Evolutionary conservation across 2,113 vertebrate genomes (phyloP), one percentile per base, ranked within the genome.

Genomic region (Zapornia atra): DNA sequence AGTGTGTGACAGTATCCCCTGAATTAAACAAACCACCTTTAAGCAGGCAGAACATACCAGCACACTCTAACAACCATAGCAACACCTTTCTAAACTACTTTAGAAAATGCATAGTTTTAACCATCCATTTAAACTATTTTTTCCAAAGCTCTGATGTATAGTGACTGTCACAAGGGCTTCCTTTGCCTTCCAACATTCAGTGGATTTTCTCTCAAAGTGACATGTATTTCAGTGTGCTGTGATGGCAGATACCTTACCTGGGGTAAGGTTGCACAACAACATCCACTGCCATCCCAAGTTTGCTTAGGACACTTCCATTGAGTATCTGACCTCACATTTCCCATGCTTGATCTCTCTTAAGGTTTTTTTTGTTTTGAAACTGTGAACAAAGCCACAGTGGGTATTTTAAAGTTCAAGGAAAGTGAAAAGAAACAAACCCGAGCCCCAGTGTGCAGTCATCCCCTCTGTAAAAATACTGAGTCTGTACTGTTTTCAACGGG

Each of bases 1-100:
- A 15, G 46, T 1, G 0, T 44, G 18, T 38, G 69, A 73, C 0
- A 0, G 31, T 25, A 50, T 50, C 42, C n/a, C 22, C 24, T 5
- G 1, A 54, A 29, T 40, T 38, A 63, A 91, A 69, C 50, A 77
- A 78, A 53, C 15, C 7, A 10, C 19, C 22, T 76, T 38, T 25
- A 19, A 46, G 59, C 8, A 65, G 68, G 34, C 2, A 26, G 28
- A 77, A 56, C 0, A 0, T 34, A 28, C 40, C 38, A 38, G 14
- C 7, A 14, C 5, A 25, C 14, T 64, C 76, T 28, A 50, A 68
- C 15, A 60, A 11, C 19, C 33, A 36, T 4, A 86, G 28, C 31
- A 75, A 50, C 6, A 64, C 36, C 19, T 72, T 80, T 48, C 63
- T 31, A 61, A 82, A 38, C 20, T 66, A 7, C 20, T 73, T 66